A percentile compares a stretch with the other conserved stretches of the same genome.
Evolutionary conservation across 2,113 vertebrate genomes (phyloP).

Genomic region (Grallaria varia): DNA sequence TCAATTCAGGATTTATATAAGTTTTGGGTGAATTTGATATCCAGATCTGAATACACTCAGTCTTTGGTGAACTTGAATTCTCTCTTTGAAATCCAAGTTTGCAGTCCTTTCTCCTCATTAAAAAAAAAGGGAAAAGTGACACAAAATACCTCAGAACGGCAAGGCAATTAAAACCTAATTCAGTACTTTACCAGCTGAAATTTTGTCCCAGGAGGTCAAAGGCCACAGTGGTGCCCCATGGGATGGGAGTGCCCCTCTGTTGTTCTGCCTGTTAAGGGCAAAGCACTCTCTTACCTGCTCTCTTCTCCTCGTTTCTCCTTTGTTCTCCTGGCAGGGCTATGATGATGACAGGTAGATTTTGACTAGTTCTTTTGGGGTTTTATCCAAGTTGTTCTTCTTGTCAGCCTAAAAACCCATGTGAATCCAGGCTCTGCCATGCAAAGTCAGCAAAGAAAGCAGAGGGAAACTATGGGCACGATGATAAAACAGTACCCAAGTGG

Average conservation of each 20-base stretch:
- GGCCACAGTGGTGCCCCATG: rapidly evolving
- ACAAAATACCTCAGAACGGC: neutral
- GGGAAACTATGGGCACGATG: neutral
- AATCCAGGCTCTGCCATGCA: neutral
- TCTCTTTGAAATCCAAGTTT: neutral
- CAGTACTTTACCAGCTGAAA: neutral
- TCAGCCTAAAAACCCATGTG: neutral
- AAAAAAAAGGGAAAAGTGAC: neutral
- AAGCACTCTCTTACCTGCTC: neutral
- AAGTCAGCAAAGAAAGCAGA: neutral
- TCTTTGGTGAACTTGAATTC: neutral
- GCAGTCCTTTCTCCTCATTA: neutral
- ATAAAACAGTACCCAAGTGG: neutral
- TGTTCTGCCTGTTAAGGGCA: neutral
- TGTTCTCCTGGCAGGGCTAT: neutral
- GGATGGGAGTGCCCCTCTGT: neutral
- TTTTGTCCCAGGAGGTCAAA: neutral
- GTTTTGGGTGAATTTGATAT: neutral
- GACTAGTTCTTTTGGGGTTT: neutral
- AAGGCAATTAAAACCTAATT: neutral
- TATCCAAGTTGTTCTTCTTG: neutral
- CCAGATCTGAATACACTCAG: neutral
- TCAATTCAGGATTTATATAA: neutral
- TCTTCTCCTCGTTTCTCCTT: neutral
- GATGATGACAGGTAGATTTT: neutral